Percentiles rank a stretch among this genome's conserved stretches.
Conservation (phyloP, 2,113 vertebrate species). For the Rhynchomys soricoides region DNA sequence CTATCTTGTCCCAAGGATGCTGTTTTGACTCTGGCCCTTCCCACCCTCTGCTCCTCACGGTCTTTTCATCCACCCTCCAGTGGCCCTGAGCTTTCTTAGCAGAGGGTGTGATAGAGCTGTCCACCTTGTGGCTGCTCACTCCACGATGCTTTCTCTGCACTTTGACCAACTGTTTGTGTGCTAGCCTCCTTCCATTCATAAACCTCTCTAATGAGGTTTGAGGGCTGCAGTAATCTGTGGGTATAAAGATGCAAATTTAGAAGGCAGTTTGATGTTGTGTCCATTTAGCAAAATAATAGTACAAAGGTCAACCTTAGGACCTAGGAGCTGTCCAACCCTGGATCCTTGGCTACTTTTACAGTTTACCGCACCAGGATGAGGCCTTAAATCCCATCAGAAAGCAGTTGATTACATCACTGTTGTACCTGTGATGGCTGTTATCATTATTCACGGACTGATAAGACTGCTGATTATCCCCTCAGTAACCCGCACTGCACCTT, state of each 20-base stretch:
- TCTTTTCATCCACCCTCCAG: background rate
- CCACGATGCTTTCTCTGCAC: background rate
- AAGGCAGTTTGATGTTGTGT: background rate
- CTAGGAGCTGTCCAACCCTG: background rate
- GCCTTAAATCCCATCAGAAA: background rate
- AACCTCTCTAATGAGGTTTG: background rate
- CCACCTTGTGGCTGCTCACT: background rate
- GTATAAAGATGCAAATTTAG: background rate
- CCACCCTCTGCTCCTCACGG: background rate
- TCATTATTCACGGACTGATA: background rate
- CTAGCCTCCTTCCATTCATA: background rate
- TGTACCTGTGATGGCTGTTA: background rate
- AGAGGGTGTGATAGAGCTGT: background rate
- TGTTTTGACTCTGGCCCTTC: background rate
- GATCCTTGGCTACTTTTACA: background rate
- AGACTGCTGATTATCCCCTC: background rate
- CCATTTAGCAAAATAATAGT: background rate
- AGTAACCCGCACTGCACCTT: background rate
- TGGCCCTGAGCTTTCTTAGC: background rate
- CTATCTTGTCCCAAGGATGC: background rate
- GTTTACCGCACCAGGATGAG: background rate
- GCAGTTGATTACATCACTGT: background rate
- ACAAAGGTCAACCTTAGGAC: background rate
- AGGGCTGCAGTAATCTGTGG: background rate
- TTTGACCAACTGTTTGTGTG: background rate